Evolutionary conservation across 2,797 vertebrate species (phyloP).

Genomic region (Clarias pachynema): DNA sequence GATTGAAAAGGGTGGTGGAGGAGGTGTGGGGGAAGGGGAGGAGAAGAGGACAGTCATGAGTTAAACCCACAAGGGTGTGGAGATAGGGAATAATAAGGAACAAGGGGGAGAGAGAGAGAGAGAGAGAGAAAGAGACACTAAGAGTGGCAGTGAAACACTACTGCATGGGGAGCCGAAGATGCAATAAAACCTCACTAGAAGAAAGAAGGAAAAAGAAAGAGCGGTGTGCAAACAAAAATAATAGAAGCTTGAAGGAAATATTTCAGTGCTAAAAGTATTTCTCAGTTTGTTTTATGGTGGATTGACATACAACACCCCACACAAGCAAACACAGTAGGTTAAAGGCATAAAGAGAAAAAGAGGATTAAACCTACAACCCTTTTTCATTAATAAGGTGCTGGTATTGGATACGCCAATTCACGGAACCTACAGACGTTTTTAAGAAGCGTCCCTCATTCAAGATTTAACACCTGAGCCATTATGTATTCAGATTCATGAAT

Average conservation of each 20-base stretch:
- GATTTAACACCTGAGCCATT: neutral
- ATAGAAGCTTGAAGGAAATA: constrained; percentile 31
- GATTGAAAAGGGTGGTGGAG: constrained; percentile 28
- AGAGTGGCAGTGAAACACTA: neutral
- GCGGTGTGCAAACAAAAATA: neutral
- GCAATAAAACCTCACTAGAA: constrained; percentile 16
- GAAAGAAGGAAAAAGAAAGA: neutral
- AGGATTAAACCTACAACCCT: neutral
- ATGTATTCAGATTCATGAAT: neutral
- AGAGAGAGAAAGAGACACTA: constrained; percentile 25
- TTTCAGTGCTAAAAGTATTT: constrained; percentile 34
- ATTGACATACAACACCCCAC: neutral
- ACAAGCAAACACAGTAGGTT: neutral
- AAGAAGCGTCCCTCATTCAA: neutral
- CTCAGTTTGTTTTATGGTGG: neutral
- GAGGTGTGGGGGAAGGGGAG: constrained; percentile 54
- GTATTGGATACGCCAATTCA: no score
- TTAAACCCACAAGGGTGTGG: constrained; percentile 51
- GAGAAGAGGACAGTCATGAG: constrained; percentile 46
- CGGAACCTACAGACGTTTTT: neutral
- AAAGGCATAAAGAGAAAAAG: neutral
- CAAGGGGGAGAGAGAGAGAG: constrained; percentile 35
- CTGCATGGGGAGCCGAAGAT: neutral
- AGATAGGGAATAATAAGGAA: constrained; percentile 31
- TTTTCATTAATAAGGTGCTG: neutral